These are phyloP conservation scores for Haliclona indistincta DNA, from an alignment of 37 sponge, comb jelly and placozoan species.

Conservation along the genomic window DNA sequence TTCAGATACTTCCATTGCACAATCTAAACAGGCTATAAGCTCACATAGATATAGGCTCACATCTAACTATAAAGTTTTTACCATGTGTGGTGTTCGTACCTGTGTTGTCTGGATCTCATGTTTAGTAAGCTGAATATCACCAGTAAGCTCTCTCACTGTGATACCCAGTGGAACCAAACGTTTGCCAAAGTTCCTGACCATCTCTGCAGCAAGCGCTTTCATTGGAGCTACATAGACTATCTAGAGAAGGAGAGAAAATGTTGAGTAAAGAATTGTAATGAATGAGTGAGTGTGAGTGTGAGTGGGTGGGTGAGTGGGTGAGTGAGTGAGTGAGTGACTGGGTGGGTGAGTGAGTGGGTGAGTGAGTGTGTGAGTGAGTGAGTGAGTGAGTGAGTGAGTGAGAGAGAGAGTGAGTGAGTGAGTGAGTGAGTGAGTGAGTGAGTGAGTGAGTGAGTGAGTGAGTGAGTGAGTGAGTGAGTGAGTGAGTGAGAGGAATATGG, in stretches of 20 bases:
- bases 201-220: slow-evolving; percentile 98
- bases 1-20: no score
- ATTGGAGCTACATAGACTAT: slow-evolving; percentile 98
- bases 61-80: no score
- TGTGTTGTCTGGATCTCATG: slow-evolving; percentile 90
- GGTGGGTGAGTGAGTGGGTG: no score
- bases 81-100: slow-evolving; percentile 45
- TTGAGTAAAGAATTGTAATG: no score
- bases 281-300: no score
- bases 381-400: neutral
- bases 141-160: slow-evolving; percentile 92
- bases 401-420: neutral
- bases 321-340: no score
- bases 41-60: no score
- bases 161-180: slow-evolving; percentile 86
- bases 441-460: no score
- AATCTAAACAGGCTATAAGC: no score
- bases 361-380: no score
- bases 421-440: slow-evolving; percentile 5
- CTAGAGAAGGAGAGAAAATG: slow-evolving; percentile 27
- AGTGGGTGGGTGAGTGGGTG: no score
- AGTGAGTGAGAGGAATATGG: neutral
- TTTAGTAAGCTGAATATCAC: slow-evolving; percentile 98
- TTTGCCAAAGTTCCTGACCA: slow-evolving; percentile 87
- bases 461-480: neutral